Conservation (phyloP, 1,140 invertebrate species). For the Harlomillsia oculata region DNA sequence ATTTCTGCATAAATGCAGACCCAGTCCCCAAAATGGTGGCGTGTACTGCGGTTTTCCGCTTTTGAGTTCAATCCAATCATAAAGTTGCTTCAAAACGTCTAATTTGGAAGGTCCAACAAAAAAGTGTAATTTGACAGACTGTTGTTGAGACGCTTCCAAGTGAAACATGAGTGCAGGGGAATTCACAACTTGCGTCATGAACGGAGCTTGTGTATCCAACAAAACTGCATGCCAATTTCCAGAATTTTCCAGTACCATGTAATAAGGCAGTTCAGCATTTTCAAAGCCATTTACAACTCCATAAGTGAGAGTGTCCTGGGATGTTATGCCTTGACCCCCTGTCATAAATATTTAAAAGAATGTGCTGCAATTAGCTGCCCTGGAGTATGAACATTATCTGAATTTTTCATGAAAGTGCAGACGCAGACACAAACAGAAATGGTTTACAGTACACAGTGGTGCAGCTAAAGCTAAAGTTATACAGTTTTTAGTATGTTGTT, state of each 20-base stretch:
- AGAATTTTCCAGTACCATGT: slow-evolving; percentile 23
- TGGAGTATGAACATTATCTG: neutral
- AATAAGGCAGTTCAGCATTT: slow-evolving; percentile 28
- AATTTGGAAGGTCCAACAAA: slow-evolving; percentile 18
- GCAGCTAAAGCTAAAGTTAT: no score
- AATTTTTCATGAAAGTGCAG: no score
- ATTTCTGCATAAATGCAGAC: slow-evolving; percentile 29
- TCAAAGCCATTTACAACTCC: slow-evolving; percentile 18
- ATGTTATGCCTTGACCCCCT: slow-evolving; percentile 15
- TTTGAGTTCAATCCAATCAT: no score
- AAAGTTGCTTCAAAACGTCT: slow-evolving; percentile 17
- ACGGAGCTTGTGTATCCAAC: slow-evolving; percentile 22
- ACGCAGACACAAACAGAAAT: no score
- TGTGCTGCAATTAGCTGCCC: neutral
- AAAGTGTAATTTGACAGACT: slow-evolving; percentile 16
- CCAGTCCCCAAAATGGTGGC: slow-evolving; percentile 30
- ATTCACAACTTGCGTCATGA: slow-evolving; percentile 21
- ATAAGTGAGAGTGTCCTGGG: neutral
- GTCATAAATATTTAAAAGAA: neutral
- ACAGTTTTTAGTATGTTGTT: neutral
- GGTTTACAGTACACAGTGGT: no score
- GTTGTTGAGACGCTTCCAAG: slow-evolving; percentile 8
- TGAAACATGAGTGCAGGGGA: slow-evolving; percentile 26
- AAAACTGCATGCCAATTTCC: slow-evolving; percentile 21
- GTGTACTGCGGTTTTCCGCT: neutral